These are phyloP conservation scores for Perizoma flavofasciatum DNA, from an alignment of 2,888 invertebrate genomes.

Conservation along the genomic window DNA sequence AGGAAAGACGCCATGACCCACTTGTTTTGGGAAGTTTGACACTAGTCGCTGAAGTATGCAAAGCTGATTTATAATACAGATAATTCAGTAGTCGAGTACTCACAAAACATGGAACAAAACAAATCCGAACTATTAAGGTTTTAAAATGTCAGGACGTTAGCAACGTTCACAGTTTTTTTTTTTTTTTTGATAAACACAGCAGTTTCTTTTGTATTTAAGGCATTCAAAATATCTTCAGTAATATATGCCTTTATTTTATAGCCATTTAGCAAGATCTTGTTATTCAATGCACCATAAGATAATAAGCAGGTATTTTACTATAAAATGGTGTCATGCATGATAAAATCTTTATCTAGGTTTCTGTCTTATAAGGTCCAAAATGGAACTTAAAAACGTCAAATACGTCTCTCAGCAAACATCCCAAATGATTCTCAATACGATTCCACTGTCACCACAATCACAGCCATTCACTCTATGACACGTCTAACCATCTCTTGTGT, in stretches of 20 bases:
- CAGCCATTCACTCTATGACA: slow-evolving; percentile 54
- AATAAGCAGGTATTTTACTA: no score
- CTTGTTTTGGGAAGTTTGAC: slow-evolving; percentile 35
- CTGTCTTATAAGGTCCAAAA: background rate
- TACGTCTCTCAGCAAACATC: slow-evolving; percentile 7
- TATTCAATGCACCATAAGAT: no score
- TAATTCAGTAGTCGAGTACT: slow-evolving; percentile 1
- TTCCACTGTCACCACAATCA: slow-evolving; percentile 51
- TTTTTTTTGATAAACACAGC: no score
- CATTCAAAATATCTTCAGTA: no score
- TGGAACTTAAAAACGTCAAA: slow-evolving; percentile 10
- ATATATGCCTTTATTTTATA: no score
- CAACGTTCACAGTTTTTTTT: no score
- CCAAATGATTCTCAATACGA: slow-evolving; percentile 6
- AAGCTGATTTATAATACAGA: slow-evolving; percentile 21
- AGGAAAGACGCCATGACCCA: slow-evolving; percentile 39
- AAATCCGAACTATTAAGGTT: background rate
- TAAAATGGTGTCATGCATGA: no score
- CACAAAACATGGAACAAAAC: background rate
- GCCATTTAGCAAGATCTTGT: no score
- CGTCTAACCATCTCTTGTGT: slow-evolving; percentile 46
- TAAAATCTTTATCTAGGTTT: no score
- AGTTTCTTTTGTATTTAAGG: no score
- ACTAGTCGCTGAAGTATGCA: slow-evolving; percentile 33
- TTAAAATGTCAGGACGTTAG: no score